Base-by-base conservation (phyloP, 2,113 vertebrate genomes). In the Clarias macrocephalus region DNA sequence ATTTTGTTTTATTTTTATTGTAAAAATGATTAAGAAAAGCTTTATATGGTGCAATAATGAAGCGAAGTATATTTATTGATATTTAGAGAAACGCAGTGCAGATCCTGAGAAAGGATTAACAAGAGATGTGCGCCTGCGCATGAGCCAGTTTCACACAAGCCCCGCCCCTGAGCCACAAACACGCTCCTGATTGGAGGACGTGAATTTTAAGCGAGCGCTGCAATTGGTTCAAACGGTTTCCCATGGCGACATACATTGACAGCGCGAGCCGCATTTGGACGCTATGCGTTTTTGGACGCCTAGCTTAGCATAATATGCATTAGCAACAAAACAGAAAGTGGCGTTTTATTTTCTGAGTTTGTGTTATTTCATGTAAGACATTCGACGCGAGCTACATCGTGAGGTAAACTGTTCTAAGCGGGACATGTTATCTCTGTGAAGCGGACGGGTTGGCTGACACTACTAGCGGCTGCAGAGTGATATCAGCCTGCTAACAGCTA, bases 201-300 rank as follows among this genome's bases (percentile, higher is more conserved):
- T 59, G 19, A 86, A 68, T 68, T 65, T 3, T 18, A 4, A 28
- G 21, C 25, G 3, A 16, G 25, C 12, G 11, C 76, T 56, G 5
- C 12, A 76, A 89, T 83, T 89, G 88, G 82, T 62, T 70, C 62
- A 81, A 56, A 3, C 16, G 77, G 90, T 84, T 52, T 89, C 88
- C 89, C 88, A 90, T 90, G 83, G 88, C 82, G 89, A 90, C 89
- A 80, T 77, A 84, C 59, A 62, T 63, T 88, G 89, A 86, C 86
- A 87, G 86, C 65, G 80, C 79, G 77, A 77, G 82, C 60, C 59
- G 83, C 77, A 76, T 70, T 76, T 57, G 48, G 60, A 60, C 30
- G 63, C 52, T 76, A 54, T 70, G 60, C 15, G 12, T 23, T 65
- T 81, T 80, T 60, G 65, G 12, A 62, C 73, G 79, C n/a, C 76